A percentile compares a stretch with the other conserved stretches of the same genome.
phyloP scores from a whole-genome alignment of 2,797 vertebrate species.

The Oryzias dopingdopingensis region DNA sequence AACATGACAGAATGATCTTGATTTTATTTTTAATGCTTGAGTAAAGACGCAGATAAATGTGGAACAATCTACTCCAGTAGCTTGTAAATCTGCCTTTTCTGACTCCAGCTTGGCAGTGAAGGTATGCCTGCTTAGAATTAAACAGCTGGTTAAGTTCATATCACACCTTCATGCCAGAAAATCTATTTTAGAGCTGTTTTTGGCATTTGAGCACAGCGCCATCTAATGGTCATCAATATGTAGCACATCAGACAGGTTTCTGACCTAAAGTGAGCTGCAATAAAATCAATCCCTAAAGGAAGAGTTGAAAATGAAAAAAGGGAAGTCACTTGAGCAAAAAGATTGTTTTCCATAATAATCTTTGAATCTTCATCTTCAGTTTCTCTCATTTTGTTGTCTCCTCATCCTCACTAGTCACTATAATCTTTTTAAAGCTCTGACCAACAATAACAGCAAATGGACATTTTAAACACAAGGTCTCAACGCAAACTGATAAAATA shows the following conservation, averaged over 20 bases:
- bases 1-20: slow-evolving; percentile 1
- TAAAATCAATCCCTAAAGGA: not conserved
- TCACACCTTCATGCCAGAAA: slow-evolving; percentile 27
- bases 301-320: too few species aligned
- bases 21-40: not conserved
- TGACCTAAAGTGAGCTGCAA: not conserved
- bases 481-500: too few species aligned
- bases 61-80: too few species aligned
- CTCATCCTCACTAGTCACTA: slow-evolving; percentile 58
- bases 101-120: too few species aligned
- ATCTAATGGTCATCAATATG: slow-evolving; percentile 37
- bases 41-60: too few species aligned
- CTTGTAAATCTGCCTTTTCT: too few species aligned
- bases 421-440: slow-evolving; percentile 62
- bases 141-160: slow-evolving; percentile 11
- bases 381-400: slow-evolving; percentile 41
- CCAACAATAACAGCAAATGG: not conserved
- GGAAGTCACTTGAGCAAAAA: too few species aligned
- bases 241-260: not conserved
- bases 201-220: slow-evolving; percentile 30
- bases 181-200: slow-evolving; percentile 16
- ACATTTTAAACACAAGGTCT: too few species aligned
- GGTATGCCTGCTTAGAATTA: too few species aligned
- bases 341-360: too few species aligned
- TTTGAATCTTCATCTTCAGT: slow-evolving; percentile 76